Percentiles rank a stretch among this genome's conserved stretches.
Evolutionary conservation across 2,113 vertebrate genomes (phyloP).

Genomic region (Carettochelys insculpta): DNA sequence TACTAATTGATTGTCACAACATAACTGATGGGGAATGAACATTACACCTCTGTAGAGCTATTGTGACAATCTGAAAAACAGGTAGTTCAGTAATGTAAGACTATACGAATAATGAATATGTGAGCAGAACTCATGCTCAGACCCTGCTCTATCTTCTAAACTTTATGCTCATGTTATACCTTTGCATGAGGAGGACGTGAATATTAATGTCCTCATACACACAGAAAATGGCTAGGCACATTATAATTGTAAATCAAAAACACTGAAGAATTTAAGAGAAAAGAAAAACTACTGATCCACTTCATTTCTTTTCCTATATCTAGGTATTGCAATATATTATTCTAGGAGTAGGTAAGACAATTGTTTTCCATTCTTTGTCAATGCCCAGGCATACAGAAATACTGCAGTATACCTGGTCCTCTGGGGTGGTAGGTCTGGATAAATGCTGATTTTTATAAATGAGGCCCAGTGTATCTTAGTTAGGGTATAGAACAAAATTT

Average conservation of each 20-base stretch:
- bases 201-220: not conserved
- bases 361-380: not conserved
- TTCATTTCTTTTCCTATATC: not conserved
- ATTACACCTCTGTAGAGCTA: too few relatives aligned
- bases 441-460: not conserved
- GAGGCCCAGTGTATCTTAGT: not conserved
- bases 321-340: not conserved
- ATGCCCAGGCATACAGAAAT: not conserved
- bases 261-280: not conserved
- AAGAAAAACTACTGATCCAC: not conserved
- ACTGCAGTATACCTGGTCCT: not conserved
- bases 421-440: not conserved
- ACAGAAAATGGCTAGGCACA: not conserved
- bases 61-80: not conserved
- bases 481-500: not conserved
- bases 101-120: not conserved
- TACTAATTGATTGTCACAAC: not conserved
- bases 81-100: not conserved
- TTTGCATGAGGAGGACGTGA: not conserved
- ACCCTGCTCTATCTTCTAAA: not conserved
- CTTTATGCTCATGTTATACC: not conserved
- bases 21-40: not conserved
- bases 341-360: not conserved
- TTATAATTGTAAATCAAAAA: not conserved
- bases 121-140: not conserved